Evolutionary conservation across 2,113 vertebrate genomes (phyloP).

Genomic region (Chaetodon trifascialis): DNA sequence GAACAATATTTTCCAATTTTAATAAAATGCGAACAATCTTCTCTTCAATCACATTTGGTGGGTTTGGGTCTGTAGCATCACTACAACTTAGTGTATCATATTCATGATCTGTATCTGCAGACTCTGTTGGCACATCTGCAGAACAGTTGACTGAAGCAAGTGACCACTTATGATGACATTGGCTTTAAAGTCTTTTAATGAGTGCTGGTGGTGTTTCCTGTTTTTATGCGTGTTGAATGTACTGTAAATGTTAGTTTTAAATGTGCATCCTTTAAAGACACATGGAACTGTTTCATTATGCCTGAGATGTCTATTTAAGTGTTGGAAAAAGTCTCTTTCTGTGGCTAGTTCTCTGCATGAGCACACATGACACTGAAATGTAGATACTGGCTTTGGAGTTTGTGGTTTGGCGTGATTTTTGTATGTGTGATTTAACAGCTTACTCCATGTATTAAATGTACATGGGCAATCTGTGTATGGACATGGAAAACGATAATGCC

Average conservation of each 20-base stretch:
- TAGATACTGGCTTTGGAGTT: no score
- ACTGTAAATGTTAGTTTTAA: slow-evolving; percentile 1
- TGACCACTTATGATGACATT: background rate
- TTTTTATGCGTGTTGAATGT: slow-evolving; percentile 20
- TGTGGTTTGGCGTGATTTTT: no score
- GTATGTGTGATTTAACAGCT: no score
- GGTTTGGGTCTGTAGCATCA: slow-evolving; percentile 4
- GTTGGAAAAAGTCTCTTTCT: slow-evolving; percentile 7
- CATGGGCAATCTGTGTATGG: no score
- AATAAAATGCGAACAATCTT: slow-evolving; percentile 37
- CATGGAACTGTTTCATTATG: background rate
- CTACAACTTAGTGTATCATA: slow-evolving; percentile 12
- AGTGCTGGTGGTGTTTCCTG: background rate
- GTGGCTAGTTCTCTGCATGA: background rate
- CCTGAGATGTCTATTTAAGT: slow-evolving; percentile 2
- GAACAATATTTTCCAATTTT: slow-evolving; percentile 49
- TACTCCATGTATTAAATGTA: no score
- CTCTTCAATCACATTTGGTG: slow-evolving; percentile 1
- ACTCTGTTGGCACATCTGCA: background rate
- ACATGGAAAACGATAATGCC: no score
- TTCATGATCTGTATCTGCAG: slow-evolving; percentile 18
- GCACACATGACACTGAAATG: no score
- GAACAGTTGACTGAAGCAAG: slow-evolving; percentile 29
- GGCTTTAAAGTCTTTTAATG: slow-evolving; percentile 2
- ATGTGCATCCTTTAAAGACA: background rate